Evolutionary conservation across 2,888 invertebrate species (phyloP), one percentile per base, ranked within the genome.

Genomic region (Pherbina coryleti): DNA sequence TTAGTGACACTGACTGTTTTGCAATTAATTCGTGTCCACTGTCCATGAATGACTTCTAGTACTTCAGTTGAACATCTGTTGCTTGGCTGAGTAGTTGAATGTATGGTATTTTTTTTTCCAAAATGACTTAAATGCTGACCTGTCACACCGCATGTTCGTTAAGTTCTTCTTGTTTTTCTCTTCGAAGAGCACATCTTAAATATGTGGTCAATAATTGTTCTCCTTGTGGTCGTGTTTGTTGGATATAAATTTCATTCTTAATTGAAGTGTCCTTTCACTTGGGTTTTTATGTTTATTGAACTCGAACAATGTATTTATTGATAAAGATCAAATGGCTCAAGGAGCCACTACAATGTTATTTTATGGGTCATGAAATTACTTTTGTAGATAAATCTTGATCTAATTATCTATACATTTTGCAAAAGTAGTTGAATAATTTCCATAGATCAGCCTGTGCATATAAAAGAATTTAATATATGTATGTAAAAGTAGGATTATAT

Each of bases 201-300:
- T 71, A 60, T 37, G 53, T 71, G 77, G 53, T 28, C 62, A 55
- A 72, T 55, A 44, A 60, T 72, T 72, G 72, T 55, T 57, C 60
- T 69, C 19, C 34, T 66, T 67, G 22, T 66, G 73, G 55, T 31
- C n/a, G 49, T 64, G n/a, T 57, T 22, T 67, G 28, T 67, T 73
- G 73, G 17, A 77, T 73, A 77, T 77, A 77, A 77, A 77, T 77
- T 73, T 73, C 77, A 57, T 37, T 67, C 25, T 77, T 77, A 77
- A 77, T 77, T 66, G 72, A 77, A 74, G 66, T 72, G 77, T 76
- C 71, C 76, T 71, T 57, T 9, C 25, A 25, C 25, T 25, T 5
- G 70, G 51, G 37, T 62, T 51, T 25, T 49, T 69, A 49, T 49
- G 22, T 69, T 51, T 69, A 14, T 69, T 69, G 44, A 44, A 44